These are phyloP conservation scores for Peromyscus nudipes DNA, from an alignment of 2,797 vertebrate genomes.

Conservation along the genomic window DNA sequence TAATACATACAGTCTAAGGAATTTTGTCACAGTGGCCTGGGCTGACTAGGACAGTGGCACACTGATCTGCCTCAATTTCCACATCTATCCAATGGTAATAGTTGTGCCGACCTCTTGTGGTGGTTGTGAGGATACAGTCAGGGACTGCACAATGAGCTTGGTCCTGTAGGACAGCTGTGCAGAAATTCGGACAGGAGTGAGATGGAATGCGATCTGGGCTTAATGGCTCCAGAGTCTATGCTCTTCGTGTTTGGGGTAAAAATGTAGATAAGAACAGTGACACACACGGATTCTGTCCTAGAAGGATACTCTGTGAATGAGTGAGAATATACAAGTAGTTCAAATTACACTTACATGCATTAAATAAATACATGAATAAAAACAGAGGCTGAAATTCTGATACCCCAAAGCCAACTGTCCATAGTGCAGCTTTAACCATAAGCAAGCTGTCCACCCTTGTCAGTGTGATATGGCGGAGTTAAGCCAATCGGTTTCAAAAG, in stretches of 20 bases:
- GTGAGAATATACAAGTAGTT: neutral
- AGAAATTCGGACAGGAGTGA: neutral
- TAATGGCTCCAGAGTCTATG: neutral
- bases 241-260: neutral
- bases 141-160: neutral
- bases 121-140: neutral
- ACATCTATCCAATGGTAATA: neutral
- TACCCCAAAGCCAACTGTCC: neutral
- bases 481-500: neutral
- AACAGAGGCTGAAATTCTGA: neutral
- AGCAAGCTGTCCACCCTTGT: neutral
- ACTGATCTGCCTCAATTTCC: neutral
- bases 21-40: neutral
- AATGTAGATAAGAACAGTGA: neutral
- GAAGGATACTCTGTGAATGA: constrained; percentile 23
- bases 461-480: neutral
- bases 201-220: neutral
- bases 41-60: neutral
- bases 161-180: neutral
- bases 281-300: neutral
- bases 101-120: neutral
- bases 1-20: neutral
- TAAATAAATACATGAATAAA: neutral
- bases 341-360: neutral
- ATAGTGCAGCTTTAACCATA: neutral